phyloP scores from a whole-genome alignment of 2,888 invertebrate species.

The Dorcus hopei region DNA sequence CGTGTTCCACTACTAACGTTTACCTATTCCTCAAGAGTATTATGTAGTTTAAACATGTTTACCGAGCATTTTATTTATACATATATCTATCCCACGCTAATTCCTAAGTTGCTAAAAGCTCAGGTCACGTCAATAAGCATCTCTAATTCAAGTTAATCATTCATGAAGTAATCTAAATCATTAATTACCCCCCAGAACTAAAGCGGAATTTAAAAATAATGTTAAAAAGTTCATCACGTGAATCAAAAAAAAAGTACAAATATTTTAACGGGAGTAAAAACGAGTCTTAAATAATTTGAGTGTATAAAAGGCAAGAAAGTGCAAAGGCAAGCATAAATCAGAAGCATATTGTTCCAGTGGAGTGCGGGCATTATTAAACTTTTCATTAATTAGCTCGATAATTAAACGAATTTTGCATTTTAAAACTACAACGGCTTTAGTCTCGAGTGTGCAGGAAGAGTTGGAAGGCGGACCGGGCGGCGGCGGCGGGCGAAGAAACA shows the following conservation, averaged over 20 bases:
- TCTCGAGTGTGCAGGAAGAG: slow-evolving; percentile 16
- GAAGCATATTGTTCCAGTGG: slow-evolving; percentile 29
- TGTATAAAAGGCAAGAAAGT: slow-evolving; percentile 9
- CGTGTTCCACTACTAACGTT: neutral
- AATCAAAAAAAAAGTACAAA: too few relatives aligned
- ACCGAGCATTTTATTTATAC: neutral
- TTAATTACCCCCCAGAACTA: too few relatives aligned
- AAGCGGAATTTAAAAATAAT: too few relatives aligned
- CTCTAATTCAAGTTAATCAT: neutral
- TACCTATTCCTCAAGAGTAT: slow-evolving; percentile 1
- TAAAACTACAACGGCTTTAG: slow-evolving; percentile 27
- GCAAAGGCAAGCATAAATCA: slow-evolving; percentile 27
- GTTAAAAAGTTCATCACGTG: too few relatives aligned
- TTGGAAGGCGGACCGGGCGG: slow-evolving; percentile 17
- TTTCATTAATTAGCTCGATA: slow-evolving; percentile 37
- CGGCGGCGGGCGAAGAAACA: slow-evolving; percentile 24
- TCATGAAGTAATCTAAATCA: too few relatives aligned
- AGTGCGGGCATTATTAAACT: slow-evolving; percentile 32
- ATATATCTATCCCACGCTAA: too few relatives aligned
- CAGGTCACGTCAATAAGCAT: neutral
- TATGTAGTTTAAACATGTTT: neutral
- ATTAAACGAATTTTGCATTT: slow-evolving; percentile 36
- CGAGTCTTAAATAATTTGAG: neutral
- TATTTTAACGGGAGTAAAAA: too few relatives aligned
- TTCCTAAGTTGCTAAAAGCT: too few relatives aligned